Base-by-base conservation (phyloP, 2,113 vertebrate genomes). In the Cephalopholis sonnerati region DNA sequence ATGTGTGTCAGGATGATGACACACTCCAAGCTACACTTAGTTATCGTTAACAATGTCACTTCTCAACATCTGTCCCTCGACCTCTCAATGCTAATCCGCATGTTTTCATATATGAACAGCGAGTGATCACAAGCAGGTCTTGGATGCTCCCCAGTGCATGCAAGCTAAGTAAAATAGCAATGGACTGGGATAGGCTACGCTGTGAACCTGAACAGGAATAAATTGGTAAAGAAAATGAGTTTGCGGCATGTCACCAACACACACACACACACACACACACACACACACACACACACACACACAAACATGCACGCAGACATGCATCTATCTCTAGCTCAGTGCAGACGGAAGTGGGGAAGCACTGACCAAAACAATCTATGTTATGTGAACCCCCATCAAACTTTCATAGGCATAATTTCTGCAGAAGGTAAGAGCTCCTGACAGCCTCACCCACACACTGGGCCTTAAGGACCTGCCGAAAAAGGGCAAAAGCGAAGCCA, bases 311-410 rank as follows among this genome's bases (percentile, higher is more conserved):
- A 83, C 84, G 84, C 5, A 71, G 17, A 46, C 39, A 24, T 58
- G 62, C 54, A 71, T 83, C 70, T 74, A 22, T 73, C 48, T 72
- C 22, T 69, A 75, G 59, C 32, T 58, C 61, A 79, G 53, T 27
- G 24, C 62, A 65, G 84, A 70, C 62, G 63, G 65, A 63, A 78
- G 71, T 25, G 39, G 57, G 65, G 27, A 65, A 65, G 81, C 61
- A 73, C 80, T 89, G 87, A 83, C 79, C 81, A 75, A 79, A 84
- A 86, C 74, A 59, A 74, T 89, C 81, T 86, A 73, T 87, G 73
- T 77, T 82, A 83, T 73, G 51, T 82, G 77, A 82, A 81, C 53
- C 80, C 66, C 61, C 72, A 91, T 94, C 86, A 93, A 91, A 94
- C 78, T 88, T 93, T 92, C 70, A 91, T 75, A 27, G 80, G 50